Base-by-base conservation (phyloP, 2,888 invertebrate genomes). In the Aporophyla nigra region DNA sequence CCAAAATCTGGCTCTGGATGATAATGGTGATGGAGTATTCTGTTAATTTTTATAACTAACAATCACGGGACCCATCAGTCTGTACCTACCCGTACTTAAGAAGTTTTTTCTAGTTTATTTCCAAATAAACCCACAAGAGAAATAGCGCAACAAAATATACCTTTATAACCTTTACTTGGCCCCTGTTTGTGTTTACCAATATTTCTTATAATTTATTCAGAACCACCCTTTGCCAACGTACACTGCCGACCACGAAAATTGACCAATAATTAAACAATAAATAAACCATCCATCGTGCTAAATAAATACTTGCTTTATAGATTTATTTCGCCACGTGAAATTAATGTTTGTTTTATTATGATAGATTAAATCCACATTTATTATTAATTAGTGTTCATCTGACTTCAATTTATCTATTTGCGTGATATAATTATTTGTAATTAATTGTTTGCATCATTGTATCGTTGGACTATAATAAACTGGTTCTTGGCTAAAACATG, bases 121-220 rank as follows among this genome's bases (percentile, higher is more conserved):
- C 5, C 5, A 54, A 83, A 53, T 65, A 59, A 79, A 63, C 10
- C 10, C 2, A 54, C 53, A 61, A 53, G 33, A 61, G 5, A 12
- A 70, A 69, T 43, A 66, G 40, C 3, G 16, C 27, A 66, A 27
- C 59, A 61, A 69, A 67, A 59, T 71, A 67, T 66, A 72, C 40
- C n/a, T 76, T 69, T 66, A 66, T 33, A 62, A 73, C 62, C 68
- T 69, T 63, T 72, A 76, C 73, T 65, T 59, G 43, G 21, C 43
- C 59, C n/a, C 24, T 27, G 43, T 76, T 51, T 24, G 66, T 65
- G 33, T 56, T 61, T 51, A 80, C 83, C 78, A 78, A 84, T 86
- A 82, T 69, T 78, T 82, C 76, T 76, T 70, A 86, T 87, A 84
- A 86, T 87, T 87, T 87, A 87, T 87, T 87, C 82, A 86, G 69